Evolutionary conservation across 2,888 invertebrate genomes (phyloP).

Genomic region (Netelia virgata): DNA sequence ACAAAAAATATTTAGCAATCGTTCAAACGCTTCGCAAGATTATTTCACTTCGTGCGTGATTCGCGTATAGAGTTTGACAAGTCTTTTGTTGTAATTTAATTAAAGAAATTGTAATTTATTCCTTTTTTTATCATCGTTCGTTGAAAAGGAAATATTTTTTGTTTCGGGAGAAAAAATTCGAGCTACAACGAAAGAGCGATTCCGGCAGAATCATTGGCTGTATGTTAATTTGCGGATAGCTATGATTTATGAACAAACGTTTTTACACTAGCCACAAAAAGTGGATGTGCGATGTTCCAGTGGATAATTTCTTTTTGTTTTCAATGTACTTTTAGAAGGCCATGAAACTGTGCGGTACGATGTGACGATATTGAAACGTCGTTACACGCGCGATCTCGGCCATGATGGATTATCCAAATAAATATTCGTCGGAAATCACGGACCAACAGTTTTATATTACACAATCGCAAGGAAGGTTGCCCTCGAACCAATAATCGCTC

Average conservation of each 20-base stretch:
- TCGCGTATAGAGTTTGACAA: too few species aligned
- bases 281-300: background rate
- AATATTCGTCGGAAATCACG: background rate
- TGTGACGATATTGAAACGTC: background rate
- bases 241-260: background rate
- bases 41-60: too few species aligned
- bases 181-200: background rate
- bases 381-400: background rate
- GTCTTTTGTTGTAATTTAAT: too few species aligned
- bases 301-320: background rate
- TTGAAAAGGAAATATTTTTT: background rate
- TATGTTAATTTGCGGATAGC: background rate
- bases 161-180: too few species aligned
- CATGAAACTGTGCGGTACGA: background rate
- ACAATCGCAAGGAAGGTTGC: background rate
- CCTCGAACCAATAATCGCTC: background rate
- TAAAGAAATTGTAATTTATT: too few species aligned
- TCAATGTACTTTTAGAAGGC: background rate
- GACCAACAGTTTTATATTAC: background rate
- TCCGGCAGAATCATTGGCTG: background rate
- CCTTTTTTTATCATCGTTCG: background rate
- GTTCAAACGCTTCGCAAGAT: background rate
- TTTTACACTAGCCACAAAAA: background rate
- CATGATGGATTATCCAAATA: background rate
- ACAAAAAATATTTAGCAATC: slow-evolving; percentile 44